Evolutionary conservation across 1,140 invertebrate genomes (phyloP).

Genomic region (Drosophila chauvacae): DNA sequence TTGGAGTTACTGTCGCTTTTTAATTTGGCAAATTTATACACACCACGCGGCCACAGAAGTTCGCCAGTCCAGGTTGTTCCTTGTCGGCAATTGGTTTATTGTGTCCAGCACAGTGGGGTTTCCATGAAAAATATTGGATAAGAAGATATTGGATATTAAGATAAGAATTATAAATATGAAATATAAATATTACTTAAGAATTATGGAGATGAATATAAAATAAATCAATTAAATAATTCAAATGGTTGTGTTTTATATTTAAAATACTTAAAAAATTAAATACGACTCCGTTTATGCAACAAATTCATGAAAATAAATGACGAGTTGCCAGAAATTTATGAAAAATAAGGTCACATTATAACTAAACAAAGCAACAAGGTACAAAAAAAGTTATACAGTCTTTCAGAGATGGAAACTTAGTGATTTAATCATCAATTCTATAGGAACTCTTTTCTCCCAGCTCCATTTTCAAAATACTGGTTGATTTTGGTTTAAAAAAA

Average conservation of each 20-base stretch:
- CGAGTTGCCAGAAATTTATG: too few species aligned
- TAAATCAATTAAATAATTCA: not conserved
- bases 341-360: not conserved
- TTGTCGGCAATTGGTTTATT: constrained; percentile 39
- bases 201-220: too few species aligned
- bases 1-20: constrained; percentile 57
- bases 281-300: not conserved
- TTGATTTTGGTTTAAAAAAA: too few species aligned
- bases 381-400: not conserved
- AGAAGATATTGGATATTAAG: too few species aligned
- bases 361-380: not conserved
- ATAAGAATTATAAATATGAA: not conserved
- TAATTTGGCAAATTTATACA: constrained; percentile 81
- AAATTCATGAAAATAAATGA: not conserved
- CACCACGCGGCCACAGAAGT: constrained; percentile 68
- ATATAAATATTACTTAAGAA: too few species aligned
- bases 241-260: too few species aligned
- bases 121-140: not conserved
- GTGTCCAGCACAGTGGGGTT: constrained; percentile 34
- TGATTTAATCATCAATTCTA: too few species aligned
- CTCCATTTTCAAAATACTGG: too few species aligned
- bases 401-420: too few species aligned
- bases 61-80: constrained; percentile 32
- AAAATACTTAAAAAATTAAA: too few species aligned
- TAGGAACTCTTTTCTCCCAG: too few species aligned